Evolutionary conservation across 2,797 vertebrate species (phyloP).

Genomic region (Mormyrops attenuatus): DNA sequence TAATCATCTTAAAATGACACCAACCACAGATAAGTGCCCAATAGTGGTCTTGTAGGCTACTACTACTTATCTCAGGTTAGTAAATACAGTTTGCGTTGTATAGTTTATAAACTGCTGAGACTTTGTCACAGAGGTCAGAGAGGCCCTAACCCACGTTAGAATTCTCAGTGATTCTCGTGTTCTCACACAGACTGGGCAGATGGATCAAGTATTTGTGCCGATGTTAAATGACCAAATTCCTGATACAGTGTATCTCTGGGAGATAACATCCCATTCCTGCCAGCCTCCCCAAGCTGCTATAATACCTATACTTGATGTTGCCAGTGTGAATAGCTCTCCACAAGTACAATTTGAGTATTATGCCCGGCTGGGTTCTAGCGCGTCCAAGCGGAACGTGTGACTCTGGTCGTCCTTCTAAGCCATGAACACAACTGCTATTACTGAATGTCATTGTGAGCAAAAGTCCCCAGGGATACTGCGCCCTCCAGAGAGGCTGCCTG

Average conservation of each 20-base stretch:
- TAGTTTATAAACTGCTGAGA: constrained; percentile 5
- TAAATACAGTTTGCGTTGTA: constrained; percentile 15
- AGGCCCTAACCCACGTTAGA: neutral
- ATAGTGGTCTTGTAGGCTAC: neutral
- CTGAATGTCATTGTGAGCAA: neutral
- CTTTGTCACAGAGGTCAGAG: neutral
- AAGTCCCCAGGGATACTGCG: neutral
- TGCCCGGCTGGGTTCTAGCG: neutral
- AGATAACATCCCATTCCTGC: neutral
- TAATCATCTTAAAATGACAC: neutral
- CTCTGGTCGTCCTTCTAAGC: neutral
- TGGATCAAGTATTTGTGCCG: neutral
- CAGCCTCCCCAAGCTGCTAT: constrained; percentile 1
- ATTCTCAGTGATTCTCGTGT: neutral
- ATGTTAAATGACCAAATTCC: constrained; percentile 8
- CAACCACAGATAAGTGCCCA: constrained; percentile 15
- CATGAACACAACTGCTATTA: neutral
- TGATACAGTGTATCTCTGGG: neutral
- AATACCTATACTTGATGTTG: neutral
- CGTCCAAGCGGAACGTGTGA: neutral
- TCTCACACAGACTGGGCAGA: neutral
- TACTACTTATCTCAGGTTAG: constrained; percentile 23
- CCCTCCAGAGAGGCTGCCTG: neutral
- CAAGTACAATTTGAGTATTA: neutral
- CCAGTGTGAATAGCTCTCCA: neutral